phyloP scores from a whole-genome alignment of 2,113 vertebrate species.

The Stictonetta naevosa region DNA sequence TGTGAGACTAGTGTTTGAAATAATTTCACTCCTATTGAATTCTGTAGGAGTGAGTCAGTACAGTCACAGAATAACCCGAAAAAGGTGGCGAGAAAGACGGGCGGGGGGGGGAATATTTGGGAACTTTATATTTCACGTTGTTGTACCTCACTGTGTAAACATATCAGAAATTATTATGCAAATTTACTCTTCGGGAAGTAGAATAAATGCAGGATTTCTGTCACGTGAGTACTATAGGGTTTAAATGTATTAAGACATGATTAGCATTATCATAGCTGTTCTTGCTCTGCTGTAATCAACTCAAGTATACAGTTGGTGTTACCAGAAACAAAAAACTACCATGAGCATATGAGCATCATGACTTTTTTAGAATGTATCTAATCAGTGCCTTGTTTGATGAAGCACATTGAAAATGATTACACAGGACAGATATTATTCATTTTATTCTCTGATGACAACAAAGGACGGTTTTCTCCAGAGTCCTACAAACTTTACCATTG shows the following conservation, averaged over 20 bases:
- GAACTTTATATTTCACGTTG: not conserved
- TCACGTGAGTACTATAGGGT: not conserved
- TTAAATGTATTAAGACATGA: not conserved
- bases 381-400: not conserved
- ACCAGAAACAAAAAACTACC: conserved; percentile 7
- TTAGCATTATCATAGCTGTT: not conserved
- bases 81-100: not conserved
- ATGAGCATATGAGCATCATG: not conserved
- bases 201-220: not conserved
- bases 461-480: not conserved
- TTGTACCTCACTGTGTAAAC: not conserved
- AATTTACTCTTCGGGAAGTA: not conserved
- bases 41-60: not conserved
- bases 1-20: not conserved
- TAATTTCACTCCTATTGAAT: not conserved
- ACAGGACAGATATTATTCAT: not conserved
- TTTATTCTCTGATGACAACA: not conserved
- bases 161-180: not conserved
- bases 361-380: not conserved
- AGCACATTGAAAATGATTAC: conserved; percentile 3
- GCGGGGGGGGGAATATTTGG: not conserved
- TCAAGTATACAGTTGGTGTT: not conserved
- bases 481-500: not conserved
- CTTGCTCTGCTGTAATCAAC: not conserved
- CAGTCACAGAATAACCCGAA: not conserved